Evolutionary conservation across 2,113 vertebrate species (phyloP), one percentile per base, ranked within the genome.

Genomic region (Sitta europaea): DNA sequence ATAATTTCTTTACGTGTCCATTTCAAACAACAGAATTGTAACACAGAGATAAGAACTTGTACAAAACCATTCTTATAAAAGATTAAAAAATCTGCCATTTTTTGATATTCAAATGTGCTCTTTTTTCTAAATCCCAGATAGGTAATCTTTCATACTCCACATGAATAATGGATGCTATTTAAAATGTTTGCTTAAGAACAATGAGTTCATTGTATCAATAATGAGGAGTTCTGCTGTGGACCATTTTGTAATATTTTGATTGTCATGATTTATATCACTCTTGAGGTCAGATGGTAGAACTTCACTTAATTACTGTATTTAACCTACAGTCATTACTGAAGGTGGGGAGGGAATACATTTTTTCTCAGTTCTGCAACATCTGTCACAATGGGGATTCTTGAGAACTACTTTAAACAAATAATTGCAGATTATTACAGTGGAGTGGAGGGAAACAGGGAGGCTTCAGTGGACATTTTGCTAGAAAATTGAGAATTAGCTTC

Each of bases 101-200:
- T 94, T 88, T 94, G 78, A 88, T 93, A 82, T 68, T 82, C 45
- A 82, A 79, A 79, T 88, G 5, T 55, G 25, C 51, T 85, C 53
- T 71, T 81, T 84, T 61, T 93, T 75, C 45, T 47, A 57, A 88
- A 38, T 88, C 71, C 57, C 36, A 45, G 43, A 42, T n/a, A 90
- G 50, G 66, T 93, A 72, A 58, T 83, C 88, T 90, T 73, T 68
- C 25, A 14, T 55, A 66, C 71, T 93, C 74, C 48, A 29, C 61
- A 59, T 90, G 81, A 93, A 76, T 93, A 93, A 93, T 66, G 47
- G 51, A 79, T 84, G 58, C 27, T 67, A 33, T 90, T 94, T 92
- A 55, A 92, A 93, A 90, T 93, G 51, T 93, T 95, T 96, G 27
- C 75, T 66, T 88, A 81, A 77, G 94, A 88, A 59, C 75, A 84